Evolutionary conservation across 2,888 invertebrate species (phyloP), one percentile per base, ranked within the genome.

Genomic region (Acheta domesticus): DNA sequence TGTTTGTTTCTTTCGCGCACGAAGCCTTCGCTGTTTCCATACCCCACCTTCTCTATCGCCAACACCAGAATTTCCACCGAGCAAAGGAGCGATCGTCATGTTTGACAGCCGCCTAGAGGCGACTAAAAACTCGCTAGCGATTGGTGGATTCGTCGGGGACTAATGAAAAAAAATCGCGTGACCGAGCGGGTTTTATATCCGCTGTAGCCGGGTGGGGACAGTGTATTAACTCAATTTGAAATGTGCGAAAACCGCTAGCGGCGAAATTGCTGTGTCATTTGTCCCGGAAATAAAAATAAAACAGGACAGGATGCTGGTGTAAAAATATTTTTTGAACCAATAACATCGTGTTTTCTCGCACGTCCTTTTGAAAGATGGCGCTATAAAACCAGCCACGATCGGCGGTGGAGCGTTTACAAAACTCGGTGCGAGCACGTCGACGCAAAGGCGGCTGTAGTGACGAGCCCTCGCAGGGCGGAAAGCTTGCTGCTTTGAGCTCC

Each of bases 321-420:
- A 62, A 62, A 62, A 62, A 62, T 62, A 62, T 62, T 62, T 62
- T 62, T 62, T 62, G n/a, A 62, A 62, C 62, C 62, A 62, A 62
- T 62, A 62, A 14, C 16, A n/a, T 62, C n/a, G 14, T n/a, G 62
- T 62, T 62, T 62, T 62, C 5, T 8, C 62, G n/a, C 62, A n/a
- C 62, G 62, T n/a, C 62, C 14, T n/a, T 19, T 62, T n/a, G 62
- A 14, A 62, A 62, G 14, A 62, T 62, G 62, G 14, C n/a, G n/a
- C 62, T n/a, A n/a, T 62, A 62, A 62, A 62, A 62, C n/a, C 16
- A n/a, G 14, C 5, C 16, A 12, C n/a, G 62, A 19, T 62, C 14
- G 62, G 62, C 14, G n/a, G n/a, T 19, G 62, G 62, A 16, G 16
- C 14, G 16, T 62, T 62, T 62, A 14, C 62, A 62, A n/a, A 62